phyloP scores from a whole-genome alignment of 2,113 vertebrate genomes.

The Bos javanicus region DNA sequence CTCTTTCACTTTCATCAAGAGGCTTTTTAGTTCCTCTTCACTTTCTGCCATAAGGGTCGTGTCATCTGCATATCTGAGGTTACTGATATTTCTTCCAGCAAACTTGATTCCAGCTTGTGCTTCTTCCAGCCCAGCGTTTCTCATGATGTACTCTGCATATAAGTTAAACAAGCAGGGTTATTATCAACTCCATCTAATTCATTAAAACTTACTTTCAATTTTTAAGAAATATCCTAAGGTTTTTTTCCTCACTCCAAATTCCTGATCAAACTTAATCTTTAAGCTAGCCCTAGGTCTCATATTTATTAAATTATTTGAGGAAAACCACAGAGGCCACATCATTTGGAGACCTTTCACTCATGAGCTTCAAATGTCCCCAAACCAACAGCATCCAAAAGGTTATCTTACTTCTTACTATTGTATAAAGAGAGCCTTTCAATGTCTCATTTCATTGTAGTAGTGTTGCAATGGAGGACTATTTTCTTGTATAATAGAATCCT shows the following conservation, averaged over 20 bases:
- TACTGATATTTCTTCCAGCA: too few species aligned
- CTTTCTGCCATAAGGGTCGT: too few species aligned
- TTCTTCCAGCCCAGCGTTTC: too few species aligned
- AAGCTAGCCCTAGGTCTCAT: slow-evolving; percentile 16
- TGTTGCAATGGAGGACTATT: not conserved
- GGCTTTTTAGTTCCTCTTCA: too few species aligned
- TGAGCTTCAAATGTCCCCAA: slow-evolving; percentile 19
- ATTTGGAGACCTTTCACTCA: slow-evolving; percentile 47
- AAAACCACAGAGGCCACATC: slow-evolving; percentile 12
- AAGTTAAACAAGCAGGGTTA: too few species aligned
- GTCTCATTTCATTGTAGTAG: slow-evolving; percentile 33
- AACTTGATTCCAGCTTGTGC: too few species aligned
- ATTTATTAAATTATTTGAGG: slow-evolving; percentile 38
- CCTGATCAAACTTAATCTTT: slow-evolving; percentile 7
- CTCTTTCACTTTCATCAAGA: too few species aligned
- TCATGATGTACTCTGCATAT: too few species aligned
- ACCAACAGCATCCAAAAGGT: not conserved
- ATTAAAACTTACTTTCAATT: slow-evolving; percentile 59
- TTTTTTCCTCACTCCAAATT: slow-evolving; percentile 10
- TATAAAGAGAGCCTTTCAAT: slow-evolving; percentile 22
- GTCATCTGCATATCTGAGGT: too few species aligned
- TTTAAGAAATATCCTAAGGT: not conserved
- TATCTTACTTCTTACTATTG: not conserved
- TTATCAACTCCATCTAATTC: not conserved
- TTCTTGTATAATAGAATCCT: slow-evolving; percentile 21